A percentile compares a stretch with the other conserved stretches of the same genome.
These are phyloP conservation scores for Pseudolycoriella hygida DNA, from an alignment of 2,888 invertebrate genomes.

Conservation along the genomic window DNA sequence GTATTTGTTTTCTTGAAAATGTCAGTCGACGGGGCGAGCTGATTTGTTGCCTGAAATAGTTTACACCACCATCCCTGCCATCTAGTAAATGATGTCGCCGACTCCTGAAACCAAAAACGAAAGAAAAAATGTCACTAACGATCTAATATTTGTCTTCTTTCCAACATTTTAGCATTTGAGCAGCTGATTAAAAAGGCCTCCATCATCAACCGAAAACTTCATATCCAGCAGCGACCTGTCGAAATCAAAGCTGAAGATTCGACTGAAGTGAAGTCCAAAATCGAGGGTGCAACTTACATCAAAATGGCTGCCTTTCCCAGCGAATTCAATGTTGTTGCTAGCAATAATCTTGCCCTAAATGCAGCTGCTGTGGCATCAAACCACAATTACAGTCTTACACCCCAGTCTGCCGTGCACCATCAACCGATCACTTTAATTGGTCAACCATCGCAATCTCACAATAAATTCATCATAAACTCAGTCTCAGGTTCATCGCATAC, in stretches of 20 bases:
- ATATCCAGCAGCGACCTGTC: slow-evolving; percentile 17
- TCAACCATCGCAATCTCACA: slow-evolving; percentile 5
- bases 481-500: neutral
- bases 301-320: slow-evolving; percentile 25
- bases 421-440: slow-evolving; percentile 6
- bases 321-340: slow-evolving; percentile 18
- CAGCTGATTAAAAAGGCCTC: slow-evolving; percentile 10
- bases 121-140: too few species aligned
- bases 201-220: slow-evolving; percentile 19
- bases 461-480: slow-evolving; percentile 4
- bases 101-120: too few species aligned
- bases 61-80: too few species aligned
- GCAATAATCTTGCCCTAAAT: slow-evolving; percentile 4
- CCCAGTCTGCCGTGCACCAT: slow-evolving; percentile 10
- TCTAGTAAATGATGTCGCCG: too few species aligned
- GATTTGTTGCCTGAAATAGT: too few species aligned
- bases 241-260: slow-evolving; percentile 9
- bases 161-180: slow-evolving; percentile 23
- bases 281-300: slow-evolving; percentile 20
- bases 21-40: too few species aligned
- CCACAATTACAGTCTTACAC: slow-evolving; percentile 28
- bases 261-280: slow-evolving; percentile 2
- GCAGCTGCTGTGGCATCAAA: slow-evolving; percentile 20
- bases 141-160: too few species aligned
- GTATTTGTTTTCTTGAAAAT: too few species aligned